Base-by-base conservation (phyloP, 2,113 vertebrate genomes). In the Verasper variegatus region DNA sequence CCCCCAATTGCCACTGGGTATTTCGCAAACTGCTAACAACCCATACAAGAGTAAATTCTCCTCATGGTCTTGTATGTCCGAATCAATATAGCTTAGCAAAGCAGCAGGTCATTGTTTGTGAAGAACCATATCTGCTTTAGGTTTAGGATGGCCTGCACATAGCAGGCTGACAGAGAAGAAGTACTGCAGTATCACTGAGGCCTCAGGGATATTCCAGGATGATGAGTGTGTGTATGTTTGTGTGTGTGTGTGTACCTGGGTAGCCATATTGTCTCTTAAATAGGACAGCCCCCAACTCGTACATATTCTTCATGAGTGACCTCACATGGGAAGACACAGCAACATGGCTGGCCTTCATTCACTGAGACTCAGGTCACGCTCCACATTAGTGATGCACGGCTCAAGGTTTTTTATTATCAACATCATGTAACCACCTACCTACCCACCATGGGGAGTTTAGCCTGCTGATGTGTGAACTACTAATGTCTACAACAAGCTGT, bases 131-230 rank as follows among this genome's bases (percentile, higher is more conserved):
- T 26, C 9, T 54, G 54, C 27, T 65, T 55, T 0, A 69, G 9
- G 71, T 74, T 26, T 20, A 59, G 49, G 56, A 59, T 23, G 37
- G 26, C 49, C n/a, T 23, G 47, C 65, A 58, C 21, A 31, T 31
- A 31, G 27, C 5, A 27, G 37, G 21, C 31, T 77, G 80, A 83
- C 59, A 80, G 68, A 81, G 68, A 65, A 23, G 26, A 70, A 86
- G 64, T 49, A 75, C 70, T 76, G 71, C 81, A 73, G 64, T 18
- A 67, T 74, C 45, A 7, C 23, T 10, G 58, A 68, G 40, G 27
- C 73, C 84, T 57, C 56, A 60, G 78, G 81, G 81, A 66, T 15
- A 27, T 4, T 26, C 37, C 23, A 31, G 49, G 51, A 71, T 45
- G 55, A 40, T 31, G 37, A 2, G 9, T 47, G 67, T 21, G 49